These are phyloP conservation scores for Geotrupes spiniger DNA, from an alignment of 2,888 invertebrate genomes.

Conservation along the genomic window DNA sequence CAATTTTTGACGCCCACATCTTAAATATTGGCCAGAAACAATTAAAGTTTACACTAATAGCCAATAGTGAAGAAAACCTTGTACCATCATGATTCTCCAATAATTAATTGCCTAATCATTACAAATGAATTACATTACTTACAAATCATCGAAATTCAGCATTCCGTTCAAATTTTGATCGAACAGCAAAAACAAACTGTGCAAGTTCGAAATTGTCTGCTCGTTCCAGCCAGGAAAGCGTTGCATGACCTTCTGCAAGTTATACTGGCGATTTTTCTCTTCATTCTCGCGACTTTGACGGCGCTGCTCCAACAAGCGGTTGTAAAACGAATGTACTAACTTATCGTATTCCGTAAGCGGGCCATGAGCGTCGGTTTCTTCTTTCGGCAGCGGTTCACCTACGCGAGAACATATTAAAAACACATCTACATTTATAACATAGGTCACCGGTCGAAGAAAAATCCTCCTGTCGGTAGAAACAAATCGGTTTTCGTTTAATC, in stretches of 20 bases:
- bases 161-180: slow-evolving; percentile 59
- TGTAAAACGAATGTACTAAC: slow-evolving; percentile 55
- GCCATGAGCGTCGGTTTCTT: slow-evolving; percentile 30
- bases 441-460: slow-evolving; percentile 55
- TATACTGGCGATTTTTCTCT: slow-evolving; percentile 56
- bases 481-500: slow-evolving; percentile 59
- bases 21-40: no score
- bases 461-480: slow-evolving; percentile 58
- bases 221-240: slow-evolving; percentile 60
- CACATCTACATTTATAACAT: slow-evolving; percentile 1
- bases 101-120: no score
- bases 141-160: slow-evolving; percentile 57
- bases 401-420: slow-evolving; percentile 6
- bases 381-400: slow-evolving; percentile 36
- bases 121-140: slow-evolving; percentile 19
- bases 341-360: slow-evolving; percentile 55
- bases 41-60: no score
- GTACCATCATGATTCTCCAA: no score
- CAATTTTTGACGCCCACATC: no score
- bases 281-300: slow-evolving; percentile 56
- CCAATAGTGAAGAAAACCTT: no score
- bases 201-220: slow-evolving; percentile 57
- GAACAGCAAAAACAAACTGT: slow-evolving; percentile 57
- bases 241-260: slow-evolving; percentile 54
- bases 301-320: slow-evolving; percentile 53